phyloP scores from a whole-genome alignment of 2,113 vertebrate genomes.

The Rhizomys pruinosus region DNA sequence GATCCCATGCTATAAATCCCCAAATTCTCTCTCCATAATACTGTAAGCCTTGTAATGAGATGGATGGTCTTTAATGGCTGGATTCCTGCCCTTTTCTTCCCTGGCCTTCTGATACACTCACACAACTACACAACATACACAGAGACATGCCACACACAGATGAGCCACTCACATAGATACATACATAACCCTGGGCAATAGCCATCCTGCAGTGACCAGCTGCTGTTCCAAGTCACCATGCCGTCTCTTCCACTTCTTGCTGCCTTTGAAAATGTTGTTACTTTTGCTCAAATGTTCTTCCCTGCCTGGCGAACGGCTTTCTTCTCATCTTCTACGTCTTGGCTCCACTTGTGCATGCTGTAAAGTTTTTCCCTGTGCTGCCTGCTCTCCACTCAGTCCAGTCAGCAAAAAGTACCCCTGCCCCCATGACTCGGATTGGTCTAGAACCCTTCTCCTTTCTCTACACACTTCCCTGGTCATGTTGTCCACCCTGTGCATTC shows the following conservation, averaged over 20 bases:
- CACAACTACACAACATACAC: background rate
- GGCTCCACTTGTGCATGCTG: background rate
- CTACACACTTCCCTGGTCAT: background rate
- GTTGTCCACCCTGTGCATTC: background rate
- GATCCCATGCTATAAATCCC: background rate
- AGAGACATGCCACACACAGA: background rate
- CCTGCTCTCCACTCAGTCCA: background rate
- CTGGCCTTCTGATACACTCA: background rate
- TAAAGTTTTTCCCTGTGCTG: background rate
- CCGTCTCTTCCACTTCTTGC: background rate
- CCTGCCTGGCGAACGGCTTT: background rate
- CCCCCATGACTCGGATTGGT: background rate
- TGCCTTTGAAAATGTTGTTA: background rate
- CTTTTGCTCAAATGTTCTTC: background rate
- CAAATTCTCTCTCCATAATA: background rate
- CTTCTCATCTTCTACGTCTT: background rate
- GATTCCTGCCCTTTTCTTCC: background rate
- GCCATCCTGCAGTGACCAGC: background rate
- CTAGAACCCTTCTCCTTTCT: background rate
- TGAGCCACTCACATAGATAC: background rate
- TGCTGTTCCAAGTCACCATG: background rate
- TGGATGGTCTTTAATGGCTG: background rate
- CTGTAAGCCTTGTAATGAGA: background rate
- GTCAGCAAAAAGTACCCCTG: background rate
- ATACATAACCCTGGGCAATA: background rate